Conservation (phyloP, 1,140 invertebrate species). For the Monomorium pharaonis region DNA sequence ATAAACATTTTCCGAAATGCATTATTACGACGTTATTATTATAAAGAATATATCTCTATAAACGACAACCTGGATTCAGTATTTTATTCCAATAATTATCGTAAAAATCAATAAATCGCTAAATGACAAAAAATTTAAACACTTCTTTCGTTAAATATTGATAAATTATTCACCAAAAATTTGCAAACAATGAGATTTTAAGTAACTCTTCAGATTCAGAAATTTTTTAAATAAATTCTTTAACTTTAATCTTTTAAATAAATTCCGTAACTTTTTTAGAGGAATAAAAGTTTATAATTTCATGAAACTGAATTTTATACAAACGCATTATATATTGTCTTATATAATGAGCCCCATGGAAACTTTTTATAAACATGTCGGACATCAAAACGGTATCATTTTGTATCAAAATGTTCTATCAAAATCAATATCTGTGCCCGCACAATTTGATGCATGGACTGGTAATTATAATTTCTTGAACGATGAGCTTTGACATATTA, state of each 20-base stretch:
- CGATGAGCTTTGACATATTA: neutral
- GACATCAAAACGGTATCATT: conserved; percentile 2
- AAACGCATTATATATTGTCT: neutral
- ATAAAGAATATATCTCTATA: conserved; percentile 10
- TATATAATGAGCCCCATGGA: neutral
- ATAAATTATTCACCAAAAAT: neutral
- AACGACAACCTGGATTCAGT: conserved; percentile 2
- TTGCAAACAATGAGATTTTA: neutral
- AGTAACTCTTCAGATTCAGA: neutral
- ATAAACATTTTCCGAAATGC: neutral
- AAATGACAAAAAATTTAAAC: neutral
- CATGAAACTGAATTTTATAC: neutral
- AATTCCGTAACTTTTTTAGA: neutral
- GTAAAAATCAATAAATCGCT: conserved; percentile 39
- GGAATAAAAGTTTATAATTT: neutral
- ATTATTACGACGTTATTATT: neutral
- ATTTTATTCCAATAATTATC: neutral
- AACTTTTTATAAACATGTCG: neutral
- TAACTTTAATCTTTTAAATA: too few relatives aligned
- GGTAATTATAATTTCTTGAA: neutral
- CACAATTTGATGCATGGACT: neutral
- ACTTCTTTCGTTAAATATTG: conserved; percentile 12
- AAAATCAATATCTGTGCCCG: neutral
- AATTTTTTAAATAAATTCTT: neutral
- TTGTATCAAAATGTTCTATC: neutral